phyloP scores from a whole-genome alignment of 2,113 vertebrate genomes.

The Podilymbus podiceps region DNA sequence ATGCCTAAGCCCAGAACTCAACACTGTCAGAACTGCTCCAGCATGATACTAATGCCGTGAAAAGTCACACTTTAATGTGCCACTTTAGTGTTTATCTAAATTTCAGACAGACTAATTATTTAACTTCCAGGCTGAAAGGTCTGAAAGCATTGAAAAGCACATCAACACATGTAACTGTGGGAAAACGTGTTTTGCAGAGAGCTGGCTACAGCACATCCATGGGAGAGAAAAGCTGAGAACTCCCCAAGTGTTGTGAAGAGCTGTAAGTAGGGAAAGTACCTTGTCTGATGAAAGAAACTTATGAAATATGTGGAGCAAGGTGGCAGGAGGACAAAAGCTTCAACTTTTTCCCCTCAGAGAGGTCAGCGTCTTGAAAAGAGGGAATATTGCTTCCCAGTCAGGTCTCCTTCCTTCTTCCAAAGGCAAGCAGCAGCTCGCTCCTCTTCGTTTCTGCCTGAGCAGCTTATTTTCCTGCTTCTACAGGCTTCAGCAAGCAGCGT shows the following conservation, averaged over 20 bases:
- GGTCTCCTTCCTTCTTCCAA: not conserved
- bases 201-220: not conserved
- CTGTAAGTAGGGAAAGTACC: not conserved
- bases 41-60: not conserved
- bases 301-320: not conserved
- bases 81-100: not conserved
- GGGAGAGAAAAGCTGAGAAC: not conserved
- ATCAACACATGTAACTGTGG: not conserved
- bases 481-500: not conserved
- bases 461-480: not conserved
- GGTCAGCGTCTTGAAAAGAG: not conserved
- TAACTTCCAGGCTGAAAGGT: not conserved
- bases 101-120: conserved; percentile 5
- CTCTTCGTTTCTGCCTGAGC: not conserved
- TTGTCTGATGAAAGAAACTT: not conserved
- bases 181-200: not conserved
- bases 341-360: not conserved
- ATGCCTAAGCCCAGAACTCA: not conserved
- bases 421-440: not conserved
- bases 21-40: not conserved
- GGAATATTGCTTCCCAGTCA: not conserved
- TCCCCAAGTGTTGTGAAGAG: not conserved
- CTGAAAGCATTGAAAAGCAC: not conserved
- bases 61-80: not conserved
- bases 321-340: not conserved